A percentile compares a stretch with the other conserved stretches of the same genome.
These are phyloP conservation scores for Catalaphyllia jardinei DNA, from an alignment of 64 coral and sea anemone genomes.

Conservation along the genomic window DNA sequence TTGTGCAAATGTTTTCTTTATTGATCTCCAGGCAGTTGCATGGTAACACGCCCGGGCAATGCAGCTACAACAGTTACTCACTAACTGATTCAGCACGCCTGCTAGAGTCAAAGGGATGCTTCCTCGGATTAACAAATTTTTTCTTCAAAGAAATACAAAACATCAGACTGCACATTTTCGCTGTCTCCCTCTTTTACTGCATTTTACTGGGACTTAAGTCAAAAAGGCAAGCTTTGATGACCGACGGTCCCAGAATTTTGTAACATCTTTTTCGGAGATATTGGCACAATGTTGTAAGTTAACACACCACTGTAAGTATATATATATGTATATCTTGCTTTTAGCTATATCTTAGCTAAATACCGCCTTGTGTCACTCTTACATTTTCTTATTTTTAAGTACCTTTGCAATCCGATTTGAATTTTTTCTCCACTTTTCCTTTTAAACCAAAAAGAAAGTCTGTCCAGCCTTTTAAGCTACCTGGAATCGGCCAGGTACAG, in stretches of 20 bases:
- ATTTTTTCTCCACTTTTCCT: conserved; percentile 20
- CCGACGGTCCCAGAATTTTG: background rate
- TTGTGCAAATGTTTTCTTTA: too few species aligned
- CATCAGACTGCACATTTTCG: too few species aligned
- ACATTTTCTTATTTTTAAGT: background rate
- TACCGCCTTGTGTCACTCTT: background rate
- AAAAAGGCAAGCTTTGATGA: too few species aligned
- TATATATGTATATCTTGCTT: background rate
- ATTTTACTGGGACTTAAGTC: too few species aligned
- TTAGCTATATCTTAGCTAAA: background rate
- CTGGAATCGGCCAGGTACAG: conserved; percentile 34
- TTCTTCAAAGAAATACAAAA: too few species aligned
- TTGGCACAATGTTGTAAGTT: background rate
- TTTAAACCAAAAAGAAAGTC: conserved; percentile 32
- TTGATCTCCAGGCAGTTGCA: too few species aligned
- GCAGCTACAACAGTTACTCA: too few species aligned
- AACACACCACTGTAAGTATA: background rate
- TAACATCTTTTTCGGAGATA: background rate
- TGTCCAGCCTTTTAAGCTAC: conserved; percentile 19
- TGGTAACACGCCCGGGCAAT: too few species aligned
- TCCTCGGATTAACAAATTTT: too few species aligned
- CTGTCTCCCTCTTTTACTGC: too few species aligned
- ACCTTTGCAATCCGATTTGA: conserved; percentile 36
- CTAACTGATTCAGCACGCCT: too few species aligned
- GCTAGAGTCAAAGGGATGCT: too few species aligned